phyloP scores from a whole-genome alignment of 37 sponge, comb jelly and placozoan species.

The Agelas oroides region DNA sequence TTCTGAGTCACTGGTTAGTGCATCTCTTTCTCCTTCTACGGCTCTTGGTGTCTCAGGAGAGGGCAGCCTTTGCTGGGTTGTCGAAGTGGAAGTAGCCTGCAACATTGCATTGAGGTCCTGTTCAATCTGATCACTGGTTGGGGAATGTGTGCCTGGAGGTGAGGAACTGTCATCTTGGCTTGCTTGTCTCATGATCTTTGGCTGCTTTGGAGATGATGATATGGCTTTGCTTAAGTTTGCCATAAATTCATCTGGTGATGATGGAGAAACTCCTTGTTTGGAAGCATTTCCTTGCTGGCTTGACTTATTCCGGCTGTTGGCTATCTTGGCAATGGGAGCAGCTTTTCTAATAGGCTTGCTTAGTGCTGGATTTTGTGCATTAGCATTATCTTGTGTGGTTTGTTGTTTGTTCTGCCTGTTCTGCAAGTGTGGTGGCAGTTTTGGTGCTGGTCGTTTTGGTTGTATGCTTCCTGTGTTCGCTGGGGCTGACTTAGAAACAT shows the following conservation, averaged over 20 bases:
- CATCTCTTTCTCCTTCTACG: conserved; percentile 17
- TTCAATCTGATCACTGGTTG: conserved; percentile 47
- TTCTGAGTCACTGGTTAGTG: neutral
- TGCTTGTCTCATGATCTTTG: conserved; percentile 24
- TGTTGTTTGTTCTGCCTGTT: conserved; percentile 28
- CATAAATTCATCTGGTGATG: conserved; percentile 21
- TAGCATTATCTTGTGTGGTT: neutral
- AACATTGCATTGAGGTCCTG: conserved; percentile 31
- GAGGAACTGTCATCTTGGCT: neutral
- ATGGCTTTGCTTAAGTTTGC: conserved; percentile 5
- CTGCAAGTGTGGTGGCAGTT: conserved; percentile 7
- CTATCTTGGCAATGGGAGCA: conserved; percentile 12
- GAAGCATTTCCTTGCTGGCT: neutral
- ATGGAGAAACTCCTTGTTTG: neutral
- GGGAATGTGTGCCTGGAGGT: conserved; percentile 7
- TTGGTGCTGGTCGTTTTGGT: conserved; percentile 4
- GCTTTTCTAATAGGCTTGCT: neutral
- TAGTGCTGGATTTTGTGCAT: neutral
- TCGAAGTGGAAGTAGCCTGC: neutral
- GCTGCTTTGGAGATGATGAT: conserved; percentile 16
- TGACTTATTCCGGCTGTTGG: conserved; percentile 4
- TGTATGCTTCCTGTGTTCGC: neutral
- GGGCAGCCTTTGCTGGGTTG: neutral
- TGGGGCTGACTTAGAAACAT: too few relatives aligned
- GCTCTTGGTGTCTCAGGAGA: conserved; percentile 8